Percentiles rank a stretch among this genome's conserved stretches.
These are phyloP conservation scores for Lepidotrigona ventralis DNA, from an alignment of 1,140 invertebrate species.

Conservation along the genomic window DNA sequence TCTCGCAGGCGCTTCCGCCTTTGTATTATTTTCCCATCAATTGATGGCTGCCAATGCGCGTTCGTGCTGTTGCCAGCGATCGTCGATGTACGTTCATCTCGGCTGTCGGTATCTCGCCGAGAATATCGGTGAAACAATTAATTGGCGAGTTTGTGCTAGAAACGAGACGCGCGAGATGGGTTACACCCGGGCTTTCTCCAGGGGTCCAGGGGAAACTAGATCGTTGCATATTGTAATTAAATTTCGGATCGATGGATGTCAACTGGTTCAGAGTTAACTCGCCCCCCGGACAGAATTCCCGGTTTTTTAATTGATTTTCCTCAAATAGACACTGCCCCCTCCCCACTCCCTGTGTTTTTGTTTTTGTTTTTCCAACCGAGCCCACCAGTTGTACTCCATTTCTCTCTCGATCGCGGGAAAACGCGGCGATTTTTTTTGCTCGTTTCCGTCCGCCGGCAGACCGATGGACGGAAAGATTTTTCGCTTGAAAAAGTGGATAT, in stretches of 20 bases:
- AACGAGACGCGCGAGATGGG: not conserved
- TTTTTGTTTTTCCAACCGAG: not conserved
- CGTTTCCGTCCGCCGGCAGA: not conserved
- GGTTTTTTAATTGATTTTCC: conserved; percentile 5
- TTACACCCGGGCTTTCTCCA: too few relatives aligned
- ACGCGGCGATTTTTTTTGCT: not conserved
- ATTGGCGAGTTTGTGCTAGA: conserved; percentile 21
- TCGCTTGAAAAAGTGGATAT: not conserved
- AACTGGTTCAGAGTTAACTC: not conserved
- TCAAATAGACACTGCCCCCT: not conserved
- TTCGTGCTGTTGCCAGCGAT: not conserved
- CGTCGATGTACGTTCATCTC: not conserved
- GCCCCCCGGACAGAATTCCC: not conserved
- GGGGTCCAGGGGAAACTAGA: not conserved
- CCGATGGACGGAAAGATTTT: not conserved
- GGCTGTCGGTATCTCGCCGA: not conserved
- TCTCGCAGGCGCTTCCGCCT: not conserved
- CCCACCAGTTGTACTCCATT: not conserved
- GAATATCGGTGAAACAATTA: conserved; percentile 35
- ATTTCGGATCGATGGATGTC: conserved; percentile 17
- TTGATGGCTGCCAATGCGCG: not conserved
- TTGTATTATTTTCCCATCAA: conserved; percentile 35
- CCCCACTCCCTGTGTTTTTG: not conserved
- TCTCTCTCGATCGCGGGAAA: not conserved
- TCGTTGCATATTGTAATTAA: conserved; percentile 19